Base-by-base conservation (phyloP, 2,888 invertebrate genomes). In the Nomada ferruginata region DNA sequence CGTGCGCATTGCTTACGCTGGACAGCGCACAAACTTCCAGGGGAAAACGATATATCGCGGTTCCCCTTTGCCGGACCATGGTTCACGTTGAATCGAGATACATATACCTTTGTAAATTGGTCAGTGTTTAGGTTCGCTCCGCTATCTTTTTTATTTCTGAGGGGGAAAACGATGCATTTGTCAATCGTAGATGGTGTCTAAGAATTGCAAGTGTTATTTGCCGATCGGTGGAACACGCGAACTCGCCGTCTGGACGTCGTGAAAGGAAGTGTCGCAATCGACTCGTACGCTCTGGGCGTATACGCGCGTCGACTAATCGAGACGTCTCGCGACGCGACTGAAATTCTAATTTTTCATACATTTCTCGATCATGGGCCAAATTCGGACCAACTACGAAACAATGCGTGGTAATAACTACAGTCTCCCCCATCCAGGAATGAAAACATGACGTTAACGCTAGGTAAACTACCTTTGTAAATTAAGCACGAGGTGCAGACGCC, bases 241-340 rank as follows among this genome's bases (percentile, higher is more conserved):
- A 73, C 55, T 20, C 20, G 61, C 11, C 68, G 71, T 55, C 63
- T 52, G 7, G 13, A 29, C 52, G 65, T 53, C 69, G 85, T 78
- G 83, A 89, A 89, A 88, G 89, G 90, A 88, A 86, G 85, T 89
- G 87, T 89, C 87, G 90, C 84, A 89, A 91, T 81, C 47, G 52
- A 61, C 47, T 36, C 13, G 52, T 26, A 20, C 26, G 18, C 15
- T 65, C 23, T 57, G 23, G 4, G 23, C 20, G 20, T 44, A 53
- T 59, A 18, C 29, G 53, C 47, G 52, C 15, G 72, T 64, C 20
- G 73, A 76, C 68, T 26, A 79, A 59, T 61, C 36, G n/a, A 53
- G 9, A 53, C 20, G 20, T 57, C 69, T 52, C 55, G 10, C 18
- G 18, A 3, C 13, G 42, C 23, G n/a, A 50, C 71, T 52, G 36